Percentiles rank a stretch among this genome's conserved stretches.
Conservation (phyloP, 1,140 invertebrate species). For the Diuraphis noxia region DNA sequence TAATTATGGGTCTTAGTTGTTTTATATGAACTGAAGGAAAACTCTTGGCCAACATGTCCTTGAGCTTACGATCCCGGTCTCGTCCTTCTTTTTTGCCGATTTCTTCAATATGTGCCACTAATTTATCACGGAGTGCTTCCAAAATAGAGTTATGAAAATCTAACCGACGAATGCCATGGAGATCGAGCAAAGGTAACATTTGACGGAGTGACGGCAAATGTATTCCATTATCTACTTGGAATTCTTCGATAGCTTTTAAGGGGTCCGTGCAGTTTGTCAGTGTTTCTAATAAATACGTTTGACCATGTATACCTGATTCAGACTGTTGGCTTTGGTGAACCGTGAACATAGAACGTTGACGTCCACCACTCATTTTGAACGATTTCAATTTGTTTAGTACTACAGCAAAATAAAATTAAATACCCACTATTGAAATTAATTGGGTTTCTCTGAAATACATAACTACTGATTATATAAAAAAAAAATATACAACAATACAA, state of each 20-base stretch:
- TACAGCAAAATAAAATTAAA: background rate
- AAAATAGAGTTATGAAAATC: conserved; percentile 95
- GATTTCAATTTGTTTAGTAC: background rate
- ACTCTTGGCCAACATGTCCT: conserved; percentile 88
- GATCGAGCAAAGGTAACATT: conserved; percentile 90
- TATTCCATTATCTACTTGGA: conserved; percentile 95
- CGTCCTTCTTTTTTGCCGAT: conserved; percentile 76
- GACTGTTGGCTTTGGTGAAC: conserved; percentile 28
- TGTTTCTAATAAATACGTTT: conserved; percentile 84
- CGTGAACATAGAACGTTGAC: conserved; percentile 31
- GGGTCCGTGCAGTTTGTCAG: conserved; percentile 95
- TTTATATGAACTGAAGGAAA: conserved; percentile 91
- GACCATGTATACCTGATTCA: conserved; percentile 88
- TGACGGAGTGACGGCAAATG: conserved; percentile 87
- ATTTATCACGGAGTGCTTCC: conserved; percentile 84
- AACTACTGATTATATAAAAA: background rate
- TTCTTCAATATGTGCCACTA: conserved; percentile 86
- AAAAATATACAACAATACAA: background rate
- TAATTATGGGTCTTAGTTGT: conserved; percentile 90
- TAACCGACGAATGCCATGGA: conserved; percentile 86
- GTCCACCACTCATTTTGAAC: conserved; percentile 48
- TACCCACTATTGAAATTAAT: background rate
- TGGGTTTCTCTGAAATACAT: background rate
- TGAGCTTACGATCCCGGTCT: conserved; percentile 84
- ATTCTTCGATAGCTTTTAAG: conserved; percentile 94